Conservation (phyloP, 2,113 vertebrate genomes). For the Craseonycteris thonglongyai region DNA sequence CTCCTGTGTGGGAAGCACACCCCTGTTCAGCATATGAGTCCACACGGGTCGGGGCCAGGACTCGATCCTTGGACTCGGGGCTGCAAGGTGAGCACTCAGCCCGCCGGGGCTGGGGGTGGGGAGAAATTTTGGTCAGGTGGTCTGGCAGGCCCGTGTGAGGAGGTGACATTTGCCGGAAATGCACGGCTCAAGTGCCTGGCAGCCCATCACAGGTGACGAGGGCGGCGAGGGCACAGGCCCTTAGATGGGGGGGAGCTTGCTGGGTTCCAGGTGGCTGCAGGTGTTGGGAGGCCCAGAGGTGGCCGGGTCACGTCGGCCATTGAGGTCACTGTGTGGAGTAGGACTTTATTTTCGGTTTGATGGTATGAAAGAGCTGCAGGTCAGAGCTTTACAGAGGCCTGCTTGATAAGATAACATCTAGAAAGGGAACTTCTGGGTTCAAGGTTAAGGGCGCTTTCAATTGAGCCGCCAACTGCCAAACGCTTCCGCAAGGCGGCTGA, state of each 20-base stretch:
- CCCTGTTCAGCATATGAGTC: no score
- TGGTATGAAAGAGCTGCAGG: neutral
- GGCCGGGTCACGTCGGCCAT: neutral
- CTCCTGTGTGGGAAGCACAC: no score
- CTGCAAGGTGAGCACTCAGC: no score
- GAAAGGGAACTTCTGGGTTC: neutral
- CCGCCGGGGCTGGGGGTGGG: no score
- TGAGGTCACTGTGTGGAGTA: neutral
- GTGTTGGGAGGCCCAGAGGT: no score
- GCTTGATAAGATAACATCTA: neutral
- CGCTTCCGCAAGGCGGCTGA: neutral
- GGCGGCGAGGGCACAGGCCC: no score
- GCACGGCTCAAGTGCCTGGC: neutral
- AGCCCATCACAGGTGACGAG: neutral
- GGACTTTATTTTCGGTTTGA: neutral
- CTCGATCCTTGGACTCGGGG: no score
- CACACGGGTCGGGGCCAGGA: no score
- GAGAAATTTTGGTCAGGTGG: neutral
- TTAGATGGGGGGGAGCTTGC: neutral
- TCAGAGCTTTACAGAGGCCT: neutral
- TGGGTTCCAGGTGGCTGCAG: neutral
- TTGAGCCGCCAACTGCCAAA: neutral
- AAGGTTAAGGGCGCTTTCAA: neutral
- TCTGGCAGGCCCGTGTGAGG: neutral
- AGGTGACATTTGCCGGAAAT: neutral